Base-by-base conservation (phyloP, 2,113 vertebrate genomes). In the Pelecanoides urinatrix region DNA sequence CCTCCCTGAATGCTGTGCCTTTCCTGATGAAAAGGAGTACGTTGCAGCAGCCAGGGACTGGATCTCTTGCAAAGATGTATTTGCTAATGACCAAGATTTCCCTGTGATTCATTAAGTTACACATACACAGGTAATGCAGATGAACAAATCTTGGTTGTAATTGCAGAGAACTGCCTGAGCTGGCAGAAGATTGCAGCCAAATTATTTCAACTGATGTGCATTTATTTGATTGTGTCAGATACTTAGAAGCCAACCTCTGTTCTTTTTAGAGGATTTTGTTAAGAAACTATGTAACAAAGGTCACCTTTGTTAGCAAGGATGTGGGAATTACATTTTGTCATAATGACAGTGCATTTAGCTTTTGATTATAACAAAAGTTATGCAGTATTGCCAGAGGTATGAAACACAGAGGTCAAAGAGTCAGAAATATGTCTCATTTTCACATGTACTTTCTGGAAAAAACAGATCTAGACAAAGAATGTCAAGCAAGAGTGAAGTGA, bases 311-410 rank as follows among this genome's bases (percentile, higher is more conserved):
- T 74, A 94, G 68, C 47, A 67, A 67, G 56, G 53, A 85, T 65
- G 79, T 72, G 73, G 86, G 94, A 93, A 90, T 92, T 81, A 16
- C 13, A 63, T 80, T 88, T 76, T 66, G 63, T 71, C 80, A 87
- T 49, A 93, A 94, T 94, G 91, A 92, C 66, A 91, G 53, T 70
- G 88, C 89, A 92, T 84, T 92, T 86, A 92, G 72, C 56, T 72
- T 92, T 62, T 77, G 75, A 86, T n/a, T 59, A 9, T 47, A 61
- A 53, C 44, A 53, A 45, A 92, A 92, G 18, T 62, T 62, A 76
- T 20, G 45, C 62, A 30, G 67, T 65, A 87, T 72, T 90, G 87
- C 53, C 84, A 89, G 86, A 72, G 45, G 53, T 66, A 79, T 85
- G 76, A 86, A 92, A 72, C 36, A 71, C 45, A 82, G 30, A 83